These are phyloP conservation scores for Drosophila nr. perissopoda DNA, from an alignment of 2,888 invertebrate species.

Conservation along the genomic window DNA sequence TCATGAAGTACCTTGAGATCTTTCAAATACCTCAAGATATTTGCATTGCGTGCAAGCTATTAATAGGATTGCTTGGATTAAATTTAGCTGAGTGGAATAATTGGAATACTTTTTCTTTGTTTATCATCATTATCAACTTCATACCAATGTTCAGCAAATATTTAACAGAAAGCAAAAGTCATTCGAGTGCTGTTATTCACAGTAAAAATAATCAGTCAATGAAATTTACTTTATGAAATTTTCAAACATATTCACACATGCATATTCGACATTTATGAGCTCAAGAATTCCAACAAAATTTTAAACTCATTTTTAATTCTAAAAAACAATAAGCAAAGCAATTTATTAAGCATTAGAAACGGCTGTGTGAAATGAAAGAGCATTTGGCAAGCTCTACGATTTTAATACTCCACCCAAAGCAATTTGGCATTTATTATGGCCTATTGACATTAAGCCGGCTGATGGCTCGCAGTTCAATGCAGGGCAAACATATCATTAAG, in stretches of 20 bases:
- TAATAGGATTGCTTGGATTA: background rate
- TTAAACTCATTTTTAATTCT: background rate
- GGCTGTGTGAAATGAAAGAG: background rate
- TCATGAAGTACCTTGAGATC: background rate
- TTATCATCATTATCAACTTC: background rate
- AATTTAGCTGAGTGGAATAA: background rate
- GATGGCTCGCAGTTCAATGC: conserved; percentile 32
- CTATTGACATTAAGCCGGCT: conserved; percentile 61
- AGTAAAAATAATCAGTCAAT: background rate
- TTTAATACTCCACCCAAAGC: background rate
- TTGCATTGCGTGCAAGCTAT: background rate
- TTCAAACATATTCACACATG: background rate
- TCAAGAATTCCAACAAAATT: background rate
- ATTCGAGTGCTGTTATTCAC: background rate
- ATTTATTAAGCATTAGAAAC: conserved; percentile 9
- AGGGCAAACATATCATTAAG: conserved; percentile 47
- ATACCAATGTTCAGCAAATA: background rate
- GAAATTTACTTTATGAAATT: background rate
- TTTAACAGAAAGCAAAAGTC: background rate
- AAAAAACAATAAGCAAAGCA: background rate
- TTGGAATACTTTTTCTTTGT: background rate
- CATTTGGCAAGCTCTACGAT: background rate
- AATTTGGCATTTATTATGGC: conserved; percentile 59
- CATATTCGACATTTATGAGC: background rate
- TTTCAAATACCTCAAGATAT: background rate